Conservation (phyloP, 2,888 invertebrate genomes). For the Lochmaea capreae region DNA sequence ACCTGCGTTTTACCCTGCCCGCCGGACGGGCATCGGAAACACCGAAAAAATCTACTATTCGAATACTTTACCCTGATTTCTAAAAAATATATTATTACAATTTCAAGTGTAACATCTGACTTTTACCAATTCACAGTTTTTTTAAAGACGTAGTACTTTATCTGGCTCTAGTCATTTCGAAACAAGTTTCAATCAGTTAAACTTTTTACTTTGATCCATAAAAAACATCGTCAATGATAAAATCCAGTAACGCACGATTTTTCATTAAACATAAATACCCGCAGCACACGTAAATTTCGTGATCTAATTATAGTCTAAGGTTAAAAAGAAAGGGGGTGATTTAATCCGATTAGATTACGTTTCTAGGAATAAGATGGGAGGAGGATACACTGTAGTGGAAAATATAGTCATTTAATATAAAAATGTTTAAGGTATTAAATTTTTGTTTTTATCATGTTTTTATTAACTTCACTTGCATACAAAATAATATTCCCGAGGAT, state of each 20-base stretch:
- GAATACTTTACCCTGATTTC: too few species aligned
- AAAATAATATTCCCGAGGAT: too few species aligned
- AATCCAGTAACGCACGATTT: neutral
- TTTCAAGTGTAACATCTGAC: too few species aligned
- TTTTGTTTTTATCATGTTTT: too few species aligned
- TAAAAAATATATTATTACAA: too few species aligned
- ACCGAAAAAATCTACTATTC: too few species aligned
- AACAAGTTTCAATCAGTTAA: neutral
- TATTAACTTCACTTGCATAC: too few species aligned
- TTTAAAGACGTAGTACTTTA: neutral
- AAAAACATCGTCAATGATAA: neutral
- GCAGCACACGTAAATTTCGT: neutral
- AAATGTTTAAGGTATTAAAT: too few species aligned
- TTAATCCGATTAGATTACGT: neutral
- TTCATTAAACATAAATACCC: conserved; percentile 5
- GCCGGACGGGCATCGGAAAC: too few species aligned
- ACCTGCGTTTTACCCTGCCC: too few species aligned
- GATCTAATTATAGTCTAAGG: neutral
- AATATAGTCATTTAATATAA: neutral
- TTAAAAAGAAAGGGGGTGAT: neutral
- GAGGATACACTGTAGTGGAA: neutral
- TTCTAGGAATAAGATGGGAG: neutral
- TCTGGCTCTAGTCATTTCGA: neutral
- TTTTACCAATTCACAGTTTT: too few species aligned
- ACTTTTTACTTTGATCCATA: neutral